A percentile compares a stretch with the other conserved stretches of the same genome.
Evolutionary conservation across 2,113 vertebrate genomes (phyloP).

Genomic region (Oncorhynchus kisutch): DNA sequence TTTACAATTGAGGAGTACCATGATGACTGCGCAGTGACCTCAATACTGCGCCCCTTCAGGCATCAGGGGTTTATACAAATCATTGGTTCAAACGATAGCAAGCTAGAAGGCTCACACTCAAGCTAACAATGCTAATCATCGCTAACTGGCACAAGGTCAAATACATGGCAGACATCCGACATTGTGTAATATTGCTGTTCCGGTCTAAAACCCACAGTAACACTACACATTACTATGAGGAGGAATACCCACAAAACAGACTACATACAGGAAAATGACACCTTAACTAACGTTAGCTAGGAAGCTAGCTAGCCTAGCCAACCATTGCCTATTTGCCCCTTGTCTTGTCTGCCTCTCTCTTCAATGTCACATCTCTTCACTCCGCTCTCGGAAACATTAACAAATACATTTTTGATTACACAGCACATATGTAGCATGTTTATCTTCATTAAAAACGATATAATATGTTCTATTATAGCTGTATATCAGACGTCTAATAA

Average conservation of each 20-base stretch:
- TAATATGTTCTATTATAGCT: not conserved
- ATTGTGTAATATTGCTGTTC: too few relatives aligned
- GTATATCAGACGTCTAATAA: not conserved
- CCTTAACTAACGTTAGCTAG: not conserved
- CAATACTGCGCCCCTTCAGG: too few relatives aligned
- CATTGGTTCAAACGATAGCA: not conserved
- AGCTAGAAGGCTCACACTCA: not conserved
- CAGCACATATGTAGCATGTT: not conserved
- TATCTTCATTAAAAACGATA: not conserved
- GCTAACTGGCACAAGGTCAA: too few relatives aligned
- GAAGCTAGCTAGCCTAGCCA: not conserved
- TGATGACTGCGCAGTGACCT: too few relatives aligned
- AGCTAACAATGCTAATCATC: too few relatives aligned
- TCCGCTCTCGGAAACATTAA: not conserved
- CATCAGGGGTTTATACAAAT: too few relatives aligned
- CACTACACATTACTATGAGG: too few relatives aligned
- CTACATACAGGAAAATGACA: not conserved
- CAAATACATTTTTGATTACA: not conserved
- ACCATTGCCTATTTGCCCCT: too few relatives aligned
- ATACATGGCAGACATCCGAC: too few relatives aligned
- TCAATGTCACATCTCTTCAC: slow-evolving; percentile 7
- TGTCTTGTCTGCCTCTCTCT: not conserved
- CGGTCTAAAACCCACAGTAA: too few relatives aligned
- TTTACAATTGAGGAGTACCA: too few relatives aligned
- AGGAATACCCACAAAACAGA: not conserved